These are phyloP conservation scores for Drosophila fuyamai DNA, from an alignment of 1,140 invertebrate genomes.

Conservation along the genomic window DNA sequence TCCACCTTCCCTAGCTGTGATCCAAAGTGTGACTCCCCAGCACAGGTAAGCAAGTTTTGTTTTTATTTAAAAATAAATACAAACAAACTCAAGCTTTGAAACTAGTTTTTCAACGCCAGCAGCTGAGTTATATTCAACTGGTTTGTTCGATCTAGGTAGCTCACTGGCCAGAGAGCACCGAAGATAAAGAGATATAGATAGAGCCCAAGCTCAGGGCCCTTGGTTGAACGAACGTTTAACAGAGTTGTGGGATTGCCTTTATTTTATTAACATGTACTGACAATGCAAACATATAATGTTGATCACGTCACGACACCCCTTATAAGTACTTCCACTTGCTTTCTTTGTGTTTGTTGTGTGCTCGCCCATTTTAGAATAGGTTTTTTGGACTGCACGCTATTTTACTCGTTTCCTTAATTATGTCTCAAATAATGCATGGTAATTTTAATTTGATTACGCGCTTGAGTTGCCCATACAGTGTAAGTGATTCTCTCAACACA, in stretches of 20 bases:
- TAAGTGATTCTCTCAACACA: conserved; percentile 1
- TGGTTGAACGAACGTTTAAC: conserved; percentile 63
- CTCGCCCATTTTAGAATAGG: not conserved
- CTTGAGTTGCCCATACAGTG: not conserved
- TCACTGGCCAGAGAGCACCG: conserved; percentile 2
- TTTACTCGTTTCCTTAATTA: conserved; percentile 1
- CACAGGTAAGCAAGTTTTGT: not conserved
- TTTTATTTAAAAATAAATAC: not conserved
- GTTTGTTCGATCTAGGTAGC: conserved; percentile 47
- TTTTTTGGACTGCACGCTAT: conserved; percentile 18
- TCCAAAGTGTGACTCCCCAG: conserved; percentile 19
- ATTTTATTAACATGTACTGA: conserved; percentile 44
- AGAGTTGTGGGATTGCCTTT: conserved; percentile 9
- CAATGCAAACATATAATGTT: conserved; percentile 40
- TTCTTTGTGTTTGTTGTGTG: not conserved
- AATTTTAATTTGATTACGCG: conserved; percentile 30
- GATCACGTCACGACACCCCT: conserved; percentile 47
- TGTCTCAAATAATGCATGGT: conserved; percentile 11
- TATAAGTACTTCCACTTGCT: conserved; percentile 7
- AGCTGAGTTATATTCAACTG: conserved; percentile 61
- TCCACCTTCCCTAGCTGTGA: conserved; percentile 1
- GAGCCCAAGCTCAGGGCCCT: conserved; percentile 32
- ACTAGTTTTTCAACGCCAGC: conserved; percentile 61
- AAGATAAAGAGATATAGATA: not conserved
- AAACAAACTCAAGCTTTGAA: conserved; percentile 21